These are phyloP conservation scores for Rhinophrynus dorsalis DNA, from an alignment of 2,797 vertebrate genomes.

Conservation along the genomic window DNA sequence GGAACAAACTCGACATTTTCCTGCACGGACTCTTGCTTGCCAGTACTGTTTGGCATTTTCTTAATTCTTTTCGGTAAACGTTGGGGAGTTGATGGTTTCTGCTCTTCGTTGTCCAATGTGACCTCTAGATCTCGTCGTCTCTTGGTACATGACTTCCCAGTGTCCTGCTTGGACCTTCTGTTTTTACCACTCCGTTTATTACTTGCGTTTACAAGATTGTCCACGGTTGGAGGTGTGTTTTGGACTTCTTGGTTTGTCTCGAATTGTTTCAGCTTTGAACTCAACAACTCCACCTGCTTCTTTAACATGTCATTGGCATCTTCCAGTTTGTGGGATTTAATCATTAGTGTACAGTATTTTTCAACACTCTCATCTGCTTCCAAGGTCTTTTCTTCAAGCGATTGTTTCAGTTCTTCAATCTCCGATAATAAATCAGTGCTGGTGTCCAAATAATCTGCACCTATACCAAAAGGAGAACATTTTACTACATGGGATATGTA, in stretches of 20 bases:
- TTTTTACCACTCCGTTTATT: conserved; percentile 30
- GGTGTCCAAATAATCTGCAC: conserved; percentile 51
- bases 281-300: conserved; percentile 70
- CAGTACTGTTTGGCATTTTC: conserved; percentile 46
- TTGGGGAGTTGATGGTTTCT: conserved; percentile 55
- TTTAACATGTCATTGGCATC: conserved; percentile 74
- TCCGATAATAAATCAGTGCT: conserved; percentile 64
- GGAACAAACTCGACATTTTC: conserved; percentile 63
- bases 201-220: conserved; percentile 12
- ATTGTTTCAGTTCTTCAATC: conserved; percentile 71
- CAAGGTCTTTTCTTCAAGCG: conserved; percentile 71
- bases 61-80: conserved; percentile 54
- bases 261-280: conserved; percentile 55
- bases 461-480: conserved; percentile 46
- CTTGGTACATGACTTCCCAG: conserved; percentile 54
- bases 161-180: conserved; percentile 36
- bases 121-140: conserved; percentile 57
- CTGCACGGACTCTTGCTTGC: conserved; percentile 14
- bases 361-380: conserved; percentile 85
- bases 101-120: conserved; percentile 38
- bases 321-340: conserved; percentile 81
- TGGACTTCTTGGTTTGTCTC: conserved; percentile 30
- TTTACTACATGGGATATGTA: no score
- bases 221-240: conserved; percentile 30
- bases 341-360: conserved; percentile 83